A percentile compares a stretch with the other conserved stretches of the same genome.
Conservation (phyloP, 1,140 invertebrate species). For the Sminthurides bifidus region DNA sequence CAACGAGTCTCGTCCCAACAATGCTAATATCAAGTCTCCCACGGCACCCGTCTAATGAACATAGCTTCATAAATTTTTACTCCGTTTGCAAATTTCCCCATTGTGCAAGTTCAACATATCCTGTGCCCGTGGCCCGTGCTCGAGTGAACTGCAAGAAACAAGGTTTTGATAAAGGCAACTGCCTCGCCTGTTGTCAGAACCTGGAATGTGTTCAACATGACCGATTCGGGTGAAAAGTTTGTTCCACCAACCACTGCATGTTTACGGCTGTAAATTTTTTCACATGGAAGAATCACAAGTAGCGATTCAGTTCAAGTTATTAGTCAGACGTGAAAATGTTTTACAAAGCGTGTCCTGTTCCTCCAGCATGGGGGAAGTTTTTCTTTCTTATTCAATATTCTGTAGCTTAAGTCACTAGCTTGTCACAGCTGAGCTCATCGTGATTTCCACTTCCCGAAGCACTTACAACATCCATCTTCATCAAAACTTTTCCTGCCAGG, state of each 20-base stretch:
- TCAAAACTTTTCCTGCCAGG: conserved; percentile 14
- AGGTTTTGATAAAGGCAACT: too few species aligned
- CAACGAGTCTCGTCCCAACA: too few species aligned
- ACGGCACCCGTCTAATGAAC: neutral
- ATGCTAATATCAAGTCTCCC: neutral
- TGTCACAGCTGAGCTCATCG: conserved; percentile 11
- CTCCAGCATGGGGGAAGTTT: neutral
- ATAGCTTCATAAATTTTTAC: too few species aligned
- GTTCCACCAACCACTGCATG: neutral
- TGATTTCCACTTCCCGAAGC: neutral
- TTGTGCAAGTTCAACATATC: too few species aligned
- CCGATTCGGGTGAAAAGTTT: too few species aligned
- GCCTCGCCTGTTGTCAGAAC: too few species aligned
- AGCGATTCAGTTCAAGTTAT: neutral
- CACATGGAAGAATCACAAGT: neutral
- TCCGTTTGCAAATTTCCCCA: too few species aligned
- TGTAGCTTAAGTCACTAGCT: neutral
- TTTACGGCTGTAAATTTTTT: neutral
- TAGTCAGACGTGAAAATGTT: neutral
- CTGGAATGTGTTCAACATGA: too few species aligned
- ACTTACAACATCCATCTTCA: conserved; percentile 20
- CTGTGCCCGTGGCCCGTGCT: too few species aligned
- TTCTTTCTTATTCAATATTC: neutral
- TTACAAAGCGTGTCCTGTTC: neutral
- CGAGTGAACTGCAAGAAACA: too few species aligned